Conservation (phyloP, 2,797 vertebrate species). For the Babyrousa celebensis region DNA sequence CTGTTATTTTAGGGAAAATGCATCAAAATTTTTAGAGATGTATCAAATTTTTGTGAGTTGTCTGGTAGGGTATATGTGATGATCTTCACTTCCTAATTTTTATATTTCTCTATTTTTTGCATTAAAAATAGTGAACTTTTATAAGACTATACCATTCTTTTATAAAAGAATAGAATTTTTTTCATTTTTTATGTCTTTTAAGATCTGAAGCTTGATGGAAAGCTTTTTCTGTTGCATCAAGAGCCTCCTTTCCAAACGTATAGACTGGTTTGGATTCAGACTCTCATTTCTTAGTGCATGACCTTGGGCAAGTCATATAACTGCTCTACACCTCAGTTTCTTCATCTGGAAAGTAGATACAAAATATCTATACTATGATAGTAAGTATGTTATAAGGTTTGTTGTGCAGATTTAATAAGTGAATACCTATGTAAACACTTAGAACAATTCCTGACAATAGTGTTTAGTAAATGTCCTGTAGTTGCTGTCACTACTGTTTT, state of each 20-base stretch:
- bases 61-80: neutral
- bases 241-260: neutral
- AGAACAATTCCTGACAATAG: neutral
- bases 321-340: neutral
- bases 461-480: neutral
- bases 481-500: neutral
- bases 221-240: slow-evolving; percentile 20
- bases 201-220: slow-evolving; percentile 21
- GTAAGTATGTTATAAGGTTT: neutral
- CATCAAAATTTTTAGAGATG: slow-evolving; percentile 9
- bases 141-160: neutral
- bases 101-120: slow-evolving; percentile 11
- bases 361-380: neutral
- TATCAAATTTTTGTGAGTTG: slow-evolving; percentile 12
- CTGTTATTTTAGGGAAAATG: slow-evolving; percentile 59
- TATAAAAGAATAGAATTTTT: neutral
- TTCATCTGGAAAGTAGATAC: slow-evolving; percentile 60
- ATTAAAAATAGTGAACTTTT: slow-evolving; percentile 63
- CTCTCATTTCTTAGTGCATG: slow-evolving; percentile 5
- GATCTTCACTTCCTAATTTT: slow-evolving; percentile 48
- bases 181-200: neutral
- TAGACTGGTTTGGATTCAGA: slow-evolving; percentile 36
- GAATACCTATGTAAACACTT: neutral
- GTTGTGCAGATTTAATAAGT: neutral
- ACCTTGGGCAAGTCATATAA: slow-evolving; percentile 27